Evolutionary conservation across 2,888 invertebrate species (phyloP), one percentile per base, ranked within the genome.

Genomic region (Imbricaverruca yamaguchii): DNA sequence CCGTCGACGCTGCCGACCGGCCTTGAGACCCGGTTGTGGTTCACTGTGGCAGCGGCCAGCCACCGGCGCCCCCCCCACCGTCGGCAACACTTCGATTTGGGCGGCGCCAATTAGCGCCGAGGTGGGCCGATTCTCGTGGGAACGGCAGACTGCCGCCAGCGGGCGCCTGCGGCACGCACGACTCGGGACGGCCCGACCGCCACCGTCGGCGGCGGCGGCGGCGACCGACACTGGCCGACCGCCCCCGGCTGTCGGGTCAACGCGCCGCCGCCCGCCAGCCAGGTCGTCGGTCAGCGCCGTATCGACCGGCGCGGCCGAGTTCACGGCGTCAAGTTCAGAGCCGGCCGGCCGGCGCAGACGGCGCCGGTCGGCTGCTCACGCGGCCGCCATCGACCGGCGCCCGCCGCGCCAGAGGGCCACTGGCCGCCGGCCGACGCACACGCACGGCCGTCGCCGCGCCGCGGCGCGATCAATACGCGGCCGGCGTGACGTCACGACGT

Each of bases 251-350:
- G 15, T 59, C 59, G 59, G 15, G 11, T 59, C 59, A 59, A 59
- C 59, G 11, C 59, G 59, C 12, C 59, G 59, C 59, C 59, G 59
- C 59, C 12, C 59, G 74, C 7, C 65, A 39, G 63, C 15, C 63
- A 63, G 63, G 63, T 63, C 63, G n/a, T 63, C n/a, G 63, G 21
- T 39, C 39, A 39, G 39, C 39, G 39, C 63, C 39, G 69, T 39
- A 69, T 69, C 39, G 69, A 69, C 39, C 69, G 74, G 12, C 65
- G n/a, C 74, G 53, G 55, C 55, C 74, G 55, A 74, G 74, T 74
- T 74, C 74, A 74, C 53, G 21, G 74, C 74, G 21, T 53, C 74
- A 74, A 74, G 74, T 74, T 74, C 74, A 74, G 55, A 59, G 59
- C 59, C 21, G 53, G 1, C 9, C 55, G 74, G 18, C 21, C 74